phyloP scores from a whole-genome alignment of 2,888 invertebrate genomes.

The Odontothrips loti region DNA sequence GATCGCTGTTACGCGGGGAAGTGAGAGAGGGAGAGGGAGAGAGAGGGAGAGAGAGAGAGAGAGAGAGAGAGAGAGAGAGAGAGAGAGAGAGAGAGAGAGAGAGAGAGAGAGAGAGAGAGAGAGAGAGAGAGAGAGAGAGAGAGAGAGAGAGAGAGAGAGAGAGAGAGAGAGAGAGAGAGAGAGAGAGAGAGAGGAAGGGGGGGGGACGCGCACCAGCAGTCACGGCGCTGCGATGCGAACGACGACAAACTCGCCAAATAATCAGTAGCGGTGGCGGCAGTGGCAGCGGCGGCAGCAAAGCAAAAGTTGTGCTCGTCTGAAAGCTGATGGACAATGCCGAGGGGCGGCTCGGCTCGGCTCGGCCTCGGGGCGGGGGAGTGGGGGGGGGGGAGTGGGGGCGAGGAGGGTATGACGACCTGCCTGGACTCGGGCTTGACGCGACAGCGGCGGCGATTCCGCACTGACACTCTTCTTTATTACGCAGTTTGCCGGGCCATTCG shows the following conservation, averaged over 20 bases:
- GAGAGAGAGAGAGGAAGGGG: background rate
- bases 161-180: background rate
- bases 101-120: background rate
- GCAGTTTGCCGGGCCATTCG: slow-evolving; percentile 12
- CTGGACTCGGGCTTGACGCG: background rate
- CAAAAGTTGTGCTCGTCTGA: background rate
- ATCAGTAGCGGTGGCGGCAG: background rate
- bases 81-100: background rate
- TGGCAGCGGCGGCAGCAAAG: background rate
- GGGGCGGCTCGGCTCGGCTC: background rate
- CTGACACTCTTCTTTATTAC: slow-evolving; percentile 17
- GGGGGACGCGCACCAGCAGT: background rate
- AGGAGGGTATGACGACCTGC: background rate
- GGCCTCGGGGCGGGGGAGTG: background rate
- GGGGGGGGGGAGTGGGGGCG: background rate
- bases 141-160: too few species aligned
- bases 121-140: background rate
- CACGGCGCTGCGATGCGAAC: too few species aligned
- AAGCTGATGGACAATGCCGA: too few species aligned
- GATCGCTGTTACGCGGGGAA: background rate
- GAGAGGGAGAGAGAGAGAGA: background rate
- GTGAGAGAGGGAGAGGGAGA: background rate
- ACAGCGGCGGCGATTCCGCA: background rate
- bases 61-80: too few species aligned
- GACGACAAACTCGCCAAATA: background rate